These are phyloP conservation scores for Odontophorus gujanensis DNA, from an alignment of 2,113 vertebrate species.

Conservation along the genomic window DNA sequence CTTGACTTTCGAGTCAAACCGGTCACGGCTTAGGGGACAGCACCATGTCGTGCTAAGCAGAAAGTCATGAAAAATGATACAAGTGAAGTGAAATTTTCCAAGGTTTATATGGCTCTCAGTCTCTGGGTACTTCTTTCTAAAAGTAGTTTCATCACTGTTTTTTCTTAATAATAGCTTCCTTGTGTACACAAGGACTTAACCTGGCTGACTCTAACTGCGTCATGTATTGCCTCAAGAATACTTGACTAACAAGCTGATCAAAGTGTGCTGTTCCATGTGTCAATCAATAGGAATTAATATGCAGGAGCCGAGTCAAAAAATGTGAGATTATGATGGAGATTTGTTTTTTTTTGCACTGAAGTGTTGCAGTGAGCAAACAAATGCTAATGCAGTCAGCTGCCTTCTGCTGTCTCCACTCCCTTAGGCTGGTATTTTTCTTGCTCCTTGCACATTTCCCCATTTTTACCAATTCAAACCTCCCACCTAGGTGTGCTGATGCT, in stretches of 20 bases:
- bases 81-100: slow-evolving; percentile 20
- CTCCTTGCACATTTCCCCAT: background rate
- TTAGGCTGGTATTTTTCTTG: background rate
- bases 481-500: background rate
- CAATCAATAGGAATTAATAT: slow-evolving; percentile 43
- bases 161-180: slow-evolving; percentile 59
- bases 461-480: background rate
- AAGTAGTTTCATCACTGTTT: slow-evolving; percentile 49
- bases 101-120: background rate
- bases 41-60: background rate
- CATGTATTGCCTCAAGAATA: slow-evolving; percentile 32
- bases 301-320: slow-evolving; percentile 14
- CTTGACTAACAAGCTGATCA: slow-evolving; percentile 51
- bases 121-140: slow-evolving; percentile 45
- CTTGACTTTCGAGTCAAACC: slow-evolving; percentile 55
- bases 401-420: background rate
- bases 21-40: background rate
- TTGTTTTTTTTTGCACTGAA: background rate
- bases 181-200: slow-evolving; percentile 61
- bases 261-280: slow-evolving; percentile 43
- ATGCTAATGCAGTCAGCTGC: background rate
- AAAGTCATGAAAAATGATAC: background rate
- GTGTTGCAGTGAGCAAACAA: slow-evolving; percentile 8
- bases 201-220: slow-evolving; percentile 45
- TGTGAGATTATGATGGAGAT: background rate